Conservation (phyloP, 2,113 vertebrate genomes). For the Rhynchomys soricoides region DNA sequence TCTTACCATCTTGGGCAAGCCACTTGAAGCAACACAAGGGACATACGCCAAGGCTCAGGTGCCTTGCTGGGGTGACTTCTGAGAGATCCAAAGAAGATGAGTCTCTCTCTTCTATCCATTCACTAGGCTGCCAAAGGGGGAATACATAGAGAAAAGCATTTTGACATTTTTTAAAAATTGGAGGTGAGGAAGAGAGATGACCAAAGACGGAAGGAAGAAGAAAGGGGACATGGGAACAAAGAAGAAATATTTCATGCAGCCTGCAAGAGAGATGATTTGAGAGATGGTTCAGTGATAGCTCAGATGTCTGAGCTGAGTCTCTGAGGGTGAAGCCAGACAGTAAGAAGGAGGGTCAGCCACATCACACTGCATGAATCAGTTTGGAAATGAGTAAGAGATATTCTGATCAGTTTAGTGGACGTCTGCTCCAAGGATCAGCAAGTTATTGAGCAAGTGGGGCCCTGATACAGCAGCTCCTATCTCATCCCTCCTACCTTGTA, state of each 20-base stretch:
- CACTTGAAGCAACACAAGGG: rapidly evolving
- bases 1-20: not conserved
- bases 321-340: rapidly evolving
- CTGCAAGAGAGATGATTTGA: rapidly evolving
- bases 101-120: not conserved
- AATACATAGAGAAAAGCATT: not conserved
- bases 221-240: not conserved
- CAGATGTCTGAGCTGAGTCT: not conserved
- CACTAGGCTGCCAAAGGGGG: not conserved
- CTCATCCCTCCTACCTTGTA: not conserved
- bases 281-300: rapidly evolving
- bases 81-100: rapidly evolving
- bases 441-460: too few relatives aligned
- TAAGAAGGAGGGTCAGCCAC: rapidly evolving
- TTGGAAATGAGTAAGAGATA: not conserved
- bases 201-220: too few relatives aligned
- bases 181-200: not conserved
- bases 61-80: rapidly evolving
- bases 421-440: too few relatives aligned
- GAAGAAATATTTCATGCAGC: rapidly evolving
- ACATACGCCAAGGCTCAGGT: rapidly evolving
- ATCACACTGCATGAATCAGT: rapidly evolving
- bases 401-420: not conserved
- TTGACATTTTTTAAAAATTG: not conserved
- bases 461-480: not conserved